A percentile compares a stretch with the other conserved stretches of the same genome.
Evolutionary conservation across 2,113 vertebrate species (phyloP).

Genomic region (Aythya baeri): DNA sequence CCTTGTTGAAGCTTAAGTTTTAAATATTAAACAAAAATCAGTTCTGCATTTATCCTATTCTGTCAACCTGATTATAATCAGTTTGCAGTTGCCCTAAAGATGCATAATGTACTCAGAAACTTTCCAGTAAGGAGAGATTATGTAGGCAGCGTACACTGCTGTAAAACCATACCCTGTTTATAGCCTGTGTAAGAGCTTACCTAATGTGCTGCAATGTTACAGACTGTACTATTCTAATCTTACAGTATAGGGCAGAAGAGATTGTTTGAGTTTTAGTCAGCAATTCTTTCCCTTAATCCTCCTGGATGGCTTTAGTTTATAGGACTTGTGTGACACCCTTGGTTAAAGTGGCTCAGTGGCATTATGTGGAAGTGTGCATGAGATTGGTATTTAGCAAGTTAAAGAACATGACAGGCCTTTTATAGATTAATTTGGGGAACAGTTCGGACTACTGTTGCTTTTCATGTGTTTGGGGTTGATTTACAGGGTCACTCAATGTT

Average conservation of each 20-base stretch:
- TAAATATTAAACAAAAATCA: background rate
- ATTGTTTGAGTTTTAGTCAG: background rate
- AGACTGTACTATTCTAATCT: background rate
- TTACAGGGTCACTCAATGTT: background rate
- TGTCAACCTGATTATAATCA: background rate
- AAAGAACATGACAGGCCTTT: background rate
- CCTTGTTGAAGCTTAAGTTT: background rate
- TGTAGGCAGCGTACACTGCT: background rate
- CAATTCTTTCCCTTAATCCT: background rate
- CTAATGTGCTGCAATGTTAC: background rate
- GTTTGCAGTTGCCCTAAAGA: background rate
- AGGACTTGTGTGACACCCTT: background rate
- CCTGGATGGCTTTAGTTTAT: background rate
- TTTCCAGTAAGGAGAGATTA: background rate
- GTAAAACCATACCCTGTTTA: background rate
- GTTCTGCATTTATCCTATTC: background rate
- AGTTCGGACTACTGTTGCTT: background rate
- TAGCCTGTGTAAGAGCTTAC: background rate
- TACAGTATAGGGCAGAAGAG: background rate
- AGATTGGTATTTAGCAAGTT: background rate
- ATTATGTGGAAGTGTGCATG: background rate
- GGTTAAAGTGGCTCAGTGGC: background rate
- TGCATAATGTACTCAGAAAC: background rate
- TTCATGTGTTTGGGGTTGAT: background rate
- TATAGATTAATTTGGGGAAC: background rate